Percentiles rank a stretch among this genome's conserved stretches.
phyloP scores from a whole-genome alignment of 2,113 vertebrate genomes.

The Vireo altiloquus region DNA sequence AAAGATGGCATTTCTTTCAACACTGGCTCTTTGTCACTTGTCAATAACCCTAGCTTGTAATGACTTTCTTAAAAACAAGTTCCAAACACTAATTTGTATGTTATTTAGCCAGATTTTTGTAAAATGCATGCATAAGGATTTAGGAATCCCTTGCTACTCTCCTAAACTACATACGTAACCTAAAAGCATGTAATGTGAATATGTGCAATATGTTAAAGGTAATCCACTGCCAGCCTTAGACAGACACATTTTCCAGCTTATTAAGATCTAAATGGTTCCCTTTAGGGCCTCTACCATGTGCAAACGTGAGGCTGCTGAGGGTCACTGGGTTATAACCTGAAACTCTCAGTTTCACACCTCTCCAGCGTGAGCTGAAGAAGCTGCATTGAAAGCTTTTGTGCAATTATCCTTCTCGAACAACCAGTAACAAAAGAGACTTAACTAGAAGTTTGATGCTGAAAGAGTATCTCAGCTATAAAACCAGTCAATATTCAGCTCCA shows the following conservation, averaged over 20 bases:
- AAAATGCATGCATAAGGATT: too few species aligned
- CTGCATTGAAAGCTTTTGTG: neutral
- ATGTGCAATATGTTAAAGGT: neutral
- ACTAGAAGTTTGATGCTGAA: neutral
- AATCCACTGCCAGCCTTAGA: neutral
- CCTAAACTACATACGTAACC: neutral
- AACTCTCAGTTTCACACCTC: neutral
- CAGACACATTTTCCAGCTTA: neutral
- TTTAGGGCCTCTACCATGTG: neutral
- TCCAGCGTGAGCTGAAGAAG: neutral
- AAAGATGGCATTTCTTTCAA: neutral
- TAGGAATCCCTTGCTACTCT: too few species aligned
- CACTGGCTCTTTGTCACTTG: neutral
- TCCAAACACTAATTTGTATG: neutral
- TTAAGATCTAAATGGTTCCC: neutral
- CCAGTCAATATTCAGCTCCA: neutral
- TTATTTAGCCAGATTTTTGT: neutral
- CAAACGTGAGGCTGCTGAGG: neutral
- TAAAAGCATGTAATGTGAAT: neutral
- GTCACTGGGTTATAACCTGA: neutral
- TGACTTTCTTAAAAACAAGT: neutral
- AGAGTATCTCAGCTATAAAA: neutral
- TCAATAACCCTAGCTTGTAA: neutral
- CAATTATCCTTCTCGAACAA: neutral
- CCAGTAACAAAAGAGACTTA: neutral